Evolutionary conservation across 92 coral and sea anemone genomes (phyloP).

Genomic region (Porites cylindrica): DNA sequence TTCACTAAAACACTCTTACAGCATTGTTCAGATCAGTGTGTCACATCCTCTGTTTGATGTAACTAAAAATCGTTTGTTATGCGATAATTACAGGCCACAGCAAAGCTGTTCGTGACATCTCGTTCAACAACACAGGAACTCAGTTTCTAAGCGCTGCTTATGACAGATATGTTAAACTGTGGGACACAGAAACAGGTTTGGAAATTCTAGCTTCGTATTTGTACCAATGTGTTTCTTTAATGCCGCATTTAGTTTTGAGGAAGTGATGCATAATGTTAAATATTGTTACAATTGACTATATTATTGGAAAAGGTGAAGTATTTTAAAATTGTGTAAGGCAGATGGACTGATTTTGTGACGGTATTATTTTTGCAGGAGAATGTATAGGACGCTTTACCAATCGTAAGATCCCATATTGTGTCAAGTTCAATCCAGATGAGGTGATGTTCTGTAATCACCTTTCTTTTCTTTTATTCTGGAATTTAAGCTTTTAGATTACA

Average conservation of each 20-base stretch:
- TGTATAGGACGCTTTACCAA: slow-evolving; percentile 95
- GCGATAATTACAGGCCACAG: slow-evolving; percentile 79
- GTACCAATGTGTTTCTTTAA: not conserved
- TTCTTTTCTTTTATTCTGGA: not conserved
- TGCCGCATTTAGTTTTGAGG: not conserved
- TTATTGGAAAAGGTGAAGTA: not conserved
- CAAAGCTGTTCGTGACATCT: slow-evolving; percentile 96
- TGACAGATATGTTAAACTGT: slow-evolving; percentile 98
- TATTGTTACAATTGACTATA: not conserved
- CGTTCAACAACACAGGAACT: slow-evolving; percentile 89
- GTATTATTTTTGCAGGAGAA: slow-evolving; percentile 66
- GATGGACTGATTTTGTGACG: not conserved
- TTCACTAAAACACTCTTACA: too few relatives aligned
- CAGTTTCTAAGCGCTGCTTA: slow-evolving; percentile 97
- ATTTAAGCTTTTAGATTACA: not conserved
- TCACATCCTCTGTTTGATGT: too few relatives aligned
- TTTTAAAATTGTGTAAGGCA: not conserved
- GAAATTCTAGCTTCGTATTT: too few relatives aligned
- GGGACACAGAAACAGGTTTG: slow-evolving; percentile 99
- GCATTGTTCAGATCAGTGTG: too few relatives aligned
- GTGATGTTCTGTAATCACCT: slow-evolving; percentile 35
- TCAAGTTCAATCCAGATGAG: slow-evolving; percentile 98
- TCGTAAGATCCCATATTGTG: slow-evolving; percentile 96
- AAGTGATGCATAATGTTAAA: not conserved
- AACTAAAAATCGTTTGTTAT: not conserved